These are phyloP conservation scores for Temnothorax unifasciatus DNA, from an alignment of 2,888 invertebrate species.

Conservation along the genomic window DNA sequence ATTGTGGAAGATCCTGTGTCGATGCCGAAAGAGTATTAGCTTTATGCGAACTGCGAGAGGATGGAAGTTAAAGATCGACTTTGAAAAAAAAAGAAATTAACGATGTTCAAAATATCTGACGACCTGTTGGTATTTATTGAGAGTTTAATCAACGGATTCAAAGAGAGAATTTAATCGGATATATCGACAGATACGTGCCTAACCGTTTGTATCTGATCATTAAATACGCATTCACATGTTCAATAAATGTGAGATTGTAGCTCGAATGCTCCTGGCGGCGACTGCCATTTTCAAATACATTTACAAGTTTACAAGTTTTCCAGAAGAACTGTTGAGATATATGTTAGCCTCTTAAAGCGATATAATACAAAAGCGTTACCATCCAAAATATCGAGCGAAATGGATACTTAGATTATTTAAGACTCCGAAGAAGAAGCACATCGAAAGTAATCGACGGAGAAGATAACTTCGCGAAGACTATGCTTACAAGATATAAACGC, in stretches of 20 bases:
- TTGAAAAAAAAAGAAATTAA: conserved; percentile 34
- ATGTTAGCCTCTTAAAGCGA: conserved; percentile 7
- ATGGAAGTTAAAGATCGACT: conserved; percentile 22
- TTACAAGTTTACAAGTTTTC: conserved; percentile 39
- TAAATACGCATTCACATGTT: conserved; percentile 23
- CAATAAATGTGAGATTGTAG: conserved; percentile 34
- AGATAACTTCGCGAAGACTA: conserved; percentile 29
- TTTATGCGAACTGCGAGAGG: not conserved
- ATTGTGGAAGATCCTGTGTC: not conserved
- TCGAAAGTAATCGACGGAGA: conserved; percentile 37
- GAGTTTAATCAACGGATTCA: conserved; percentile 47
- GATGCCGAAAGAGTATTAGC: not conserved
- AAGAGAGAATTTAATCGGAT: conserved; percentile 46
- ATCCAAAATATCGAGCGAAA: conserved; percentile 6
- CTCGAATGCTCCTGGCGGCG: conserved; percentile 18
- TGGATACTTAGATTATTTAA: conserved; percentile 27
- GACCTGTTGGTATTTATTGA: conserved; percentile 46
- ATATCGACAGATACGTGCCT: conserved; percentile 50
- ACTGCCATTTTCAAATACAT: conserved; percentile 32
- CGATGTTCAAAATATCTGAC: conserved; percentile 14
- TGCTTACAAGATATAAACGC: conserved; percentile 42
- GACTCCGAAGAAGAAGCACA: not conserved
- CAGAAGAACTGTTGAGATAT: conserved; percentile 4
- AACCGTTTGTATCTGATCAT: conserved; percentile 47
- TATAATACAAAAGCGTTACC: conserved; percentile 14